A percentile compares a stretch with the other conserved stretches of the same genome.
phyloP scores from a whole-genome alignment of 2,113 vertebrate species.

The Chaetodon auriga region DNA sequence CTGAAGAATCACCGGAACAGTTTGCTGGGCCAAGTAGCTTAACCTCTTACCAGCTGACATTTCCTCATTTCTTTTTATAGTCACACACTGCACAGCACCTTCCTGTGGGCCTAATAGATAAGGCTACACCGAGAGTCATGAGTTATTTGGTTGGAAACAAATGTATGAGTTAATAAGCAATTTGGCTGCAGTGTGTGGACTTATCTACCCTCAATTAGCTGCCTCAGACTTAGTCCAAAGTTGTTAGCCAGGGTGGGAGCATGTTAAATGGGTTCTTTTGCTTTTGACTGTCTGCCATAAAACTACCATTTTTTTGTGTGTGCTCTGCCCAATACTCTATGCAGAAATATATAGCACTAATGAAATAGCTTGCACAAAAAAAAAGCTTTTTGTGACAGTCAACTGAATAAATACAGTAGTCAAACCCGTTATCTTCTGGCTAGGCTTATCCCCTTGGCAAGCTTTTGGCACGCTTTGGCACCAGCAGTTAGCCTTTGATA shows the following conservation, averaged over 20 bases:
- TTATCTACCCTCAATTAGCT: not conserved
- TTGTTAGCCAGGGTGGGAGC: not conserved
- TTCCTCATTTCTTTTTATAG: not conserved
- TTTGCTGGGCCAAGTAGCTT: not conserved
- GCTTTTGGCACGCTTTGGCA: constrained; percentile 21
- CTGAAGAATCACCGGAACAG: not conserved
- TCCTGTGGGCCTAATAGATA: not conserved
- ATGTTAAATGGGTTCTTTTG: not conserved
- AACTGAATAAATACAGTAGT: not conserved
- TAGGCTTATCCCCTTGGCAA: constrained; percentile 29
- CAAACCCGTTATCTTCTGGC: constrained; percentile 51
- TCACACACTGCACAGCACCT: not conserved
- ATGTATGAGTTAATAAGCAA: not conserved
- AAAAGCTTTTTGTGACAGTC: no score
- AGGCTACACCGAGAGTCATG: not conserved
- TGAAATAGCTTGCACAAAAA: not conserved
- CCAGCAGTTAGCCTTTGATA: constrained; percentile 59
- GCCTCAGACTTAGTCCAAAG: not conserved
- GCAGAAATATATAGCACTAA: not conserved
- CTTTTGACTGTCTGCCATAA: not conserved
- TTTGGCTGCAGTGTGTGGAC: not conserved
- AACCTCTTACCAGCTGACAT: not conserved
- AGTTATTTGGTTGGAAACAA: not conserved
- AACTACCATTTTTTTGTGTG: not conserved
- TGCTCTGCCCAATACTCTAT: not conserved